Evolutionary conservation across 2,888 invertebrate genomes (phyloP), one percentile per base, ranked within the genome.

Genomic region (Meghimatium bilineatum): DNA sequence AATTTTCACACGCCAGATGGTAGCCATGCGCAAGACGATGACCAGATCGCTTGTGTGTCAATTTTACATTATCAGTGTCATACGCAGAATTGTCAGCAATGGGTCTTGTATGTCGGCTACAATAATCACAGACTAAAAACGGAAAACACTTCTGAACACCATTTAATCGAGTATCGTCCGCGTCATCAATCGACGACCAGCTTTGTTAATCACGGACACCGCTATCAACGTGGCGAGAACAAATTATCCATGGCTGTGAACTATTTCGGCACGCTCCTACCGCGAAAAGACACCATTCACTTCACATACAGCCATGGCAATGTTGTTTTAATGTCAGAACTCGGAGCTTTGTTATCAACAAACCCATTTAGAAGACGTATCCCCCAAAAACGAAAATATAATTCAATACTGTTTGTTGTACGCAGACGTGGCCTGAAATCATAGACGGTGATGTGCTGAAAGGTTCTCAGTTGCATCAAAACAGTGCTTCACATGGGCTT

Each of bases 201-300:
- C 79, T 69, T 5, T 20, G 32, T 29, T 78, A 78, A 79, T 78
- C 83, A 71, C 17, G 1, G 36, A 38, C 67, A 67, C 32, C 34
- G 56, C n/a, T 56, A 23, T 6, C 74, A 38, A 23, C n/a, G n/a
- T 29, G 26, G 69, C 82, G 36, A 36, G 44, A 82, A 77, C 77
- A 76, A 82, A 82, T 82, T 76, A 77, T 52, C 44, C 69, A 38
- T 76, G 82, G 67, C 76, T 66, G 82, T 17, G 29, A 38, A 82
- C 82, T 76, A 67, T 82, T 82, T 82, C n/a, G 82, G 82, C 82
- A 82, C 82, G 66, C 63, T 34, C 75, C 82, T n/a, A 23, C 32
- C 63, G 44, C 29, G 44, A 44, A 44, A 36, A 34, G 34, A 20
- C 32, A 36, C 74, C 63, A 74, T 63, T 20, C 74, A 63, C 20